Conservation (phyloP, 2,888 invertebrate genomes). For the Rutpela maculata region DNA sequence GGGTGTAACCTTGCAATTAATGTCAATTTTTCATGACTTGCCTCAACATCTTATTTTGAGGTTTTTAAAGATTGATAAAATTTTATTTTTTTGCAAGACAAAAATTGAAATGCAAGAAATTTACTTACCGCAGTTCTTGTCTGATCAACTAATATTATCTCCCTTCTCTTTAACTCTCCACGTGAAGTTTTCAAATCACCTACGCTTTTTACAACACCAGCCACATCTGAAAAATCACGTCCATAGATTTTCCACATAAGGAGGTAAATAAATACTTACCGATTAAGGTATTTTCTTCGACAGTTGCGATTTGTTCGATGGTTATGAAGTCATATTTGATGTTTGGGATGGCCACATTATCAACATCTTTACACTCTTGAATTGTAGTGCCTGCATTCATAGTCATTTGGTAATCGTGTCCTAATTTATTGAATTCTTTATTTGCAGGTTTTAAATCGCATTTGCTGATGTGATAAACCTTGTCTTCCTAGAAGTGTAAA, state of each 20-base stretch:
- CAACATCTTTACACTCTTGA: slow-evolving; percentile 74
- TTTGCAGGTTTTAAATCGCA: slow-evolving; percentile 98
- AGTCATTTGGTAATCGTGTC: slow-evolving; percentile 98
- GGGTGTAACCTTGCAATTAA: no score
- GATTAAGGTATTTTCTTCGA: slow-evolving; percentile 81
- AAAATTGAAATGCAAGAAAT: slow-evolving; percentile 5
- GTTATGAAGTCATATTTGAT: slow-evolving; percentile 86
- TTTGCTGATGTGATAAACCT: slow-evolving; percentile 91
- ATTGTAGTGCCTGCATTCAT: slow-evolving; percentile 80
- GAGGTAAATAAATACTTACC: slow-evolving; percentile 77
- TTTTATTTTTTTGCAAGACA: no score
- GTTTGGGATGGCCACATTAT: slow-evolving; percentile 80
- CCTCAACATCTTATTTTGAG: no score
- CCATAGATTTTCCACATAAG: slow-evolving; percentile 40
- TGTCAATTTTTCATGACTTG: no score
- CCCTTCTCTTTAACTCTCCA: slow-evolving; percentile 91
- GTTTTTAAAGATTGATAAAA: no score
- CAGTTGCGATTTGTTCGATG: slow-evolving; percentile 83
- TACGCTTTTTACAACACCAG: slow-evolving; percentile 88
- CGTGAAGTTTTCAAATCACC: slow-evolving; percentile 85
- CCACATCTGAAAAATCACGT: slow-evolving; percentile 81
- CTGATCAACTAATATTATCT: slow-evolving; percentile 90
- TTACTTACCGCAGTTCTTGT: slow-evolving; percentile 83
- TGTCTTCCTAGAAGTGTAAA: slow-evolving; percentile 76
- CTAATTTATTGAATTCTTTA: slow-evolving; percentile 87